Percentiles rank a stretch among this genome's conserved stretches.
phyloP scores from a whole-genome alignment of 2,888 invertebrate genomes.

The Dendrolimus houi region DNA sequence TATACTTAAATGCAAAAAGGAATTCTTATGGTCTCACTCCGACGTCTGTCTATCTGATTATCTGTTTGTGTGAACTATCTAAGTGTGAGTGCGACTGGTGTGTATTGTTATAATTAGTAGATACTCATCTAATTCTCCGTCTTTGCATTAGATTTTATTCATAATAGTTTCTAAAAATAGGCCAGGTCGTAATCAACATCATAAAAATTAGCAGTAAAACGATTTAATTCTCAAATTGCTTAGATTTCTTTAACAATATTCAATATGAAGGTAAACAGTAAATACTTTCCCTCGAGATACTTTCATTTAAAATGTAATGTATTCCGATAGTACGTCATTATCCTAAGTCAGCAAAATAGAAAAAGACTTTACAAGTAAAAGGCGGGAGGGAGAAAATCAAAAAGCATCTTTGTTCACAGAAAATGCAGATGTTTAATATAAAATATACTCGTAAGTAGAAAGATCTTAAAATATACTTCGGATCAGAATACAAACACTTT shows the following conservation, averaged over 20 bases:
- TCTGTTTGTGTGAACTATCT: no score
- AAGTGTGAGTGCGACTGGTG: no score
- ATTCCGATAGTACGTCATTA: not conserved
- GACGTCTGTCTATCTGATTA: no score
- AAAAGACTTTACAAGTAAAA: constrained; percentile 5
- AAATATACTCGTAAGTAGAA: not conserved
- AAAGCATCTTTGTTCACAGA: constrained; percentile 5
- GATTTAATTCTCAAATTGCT: no score
- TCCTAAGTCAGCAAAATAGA: constrained; percentile 6
- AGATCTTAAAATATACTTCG: no score
- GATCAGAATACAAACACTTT: no score
- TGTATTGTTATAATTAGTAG: no score
- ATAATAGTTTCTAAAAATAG: not conserved
- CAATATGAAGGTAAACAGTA: not conserved
- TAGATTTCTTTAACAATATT: not conserved
- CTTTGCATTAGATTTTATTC: no score
- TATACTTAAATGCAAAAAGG: no score
- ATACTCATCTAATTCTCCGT: no score
- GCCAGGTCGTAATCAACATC: not conserved
- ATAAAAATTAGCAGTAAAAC: not conserved
- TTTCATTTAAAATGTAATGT: not conserved
- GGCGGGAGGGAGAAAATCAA: constrained; percentile 7
- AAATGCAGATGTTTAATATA: constrained; percentile 8
- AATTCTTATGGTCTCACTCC: no score
- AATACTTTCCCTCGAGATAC: not conserved